Conservation (phyloP, 2,888 invertebrate genomes). For the Eupeodes latifasciatus region DNA sequence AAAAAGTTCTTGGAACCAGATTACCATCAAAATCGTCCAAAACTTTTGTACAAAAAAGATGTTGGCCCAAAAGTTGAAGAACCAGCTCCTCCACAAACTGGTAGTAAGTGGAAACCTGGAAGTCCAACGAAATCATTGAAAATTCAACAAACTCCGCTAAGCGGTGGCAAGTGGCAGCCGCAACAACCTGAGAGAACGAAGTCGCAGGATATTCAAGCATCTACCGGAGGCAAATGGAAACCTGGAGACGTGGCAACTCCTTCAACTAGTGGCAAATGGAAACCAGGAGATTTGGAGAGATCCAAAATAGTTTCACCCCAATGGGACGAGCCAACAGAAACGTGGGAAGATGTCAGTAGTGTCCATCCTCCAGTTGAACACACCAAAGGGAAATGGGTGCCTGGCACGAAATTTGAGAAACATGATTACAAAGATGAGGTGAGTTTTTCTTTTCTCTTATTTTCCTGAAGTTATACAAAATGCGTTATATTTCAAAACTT, state of each 20-base stretch:
- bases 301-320: neutral
- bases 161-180: conserved; percentile 78
- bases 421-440: conserved; percentile 85
- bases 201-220: conserved; percentile 85
- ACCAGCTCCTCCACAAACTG: conserved; percentile 14
- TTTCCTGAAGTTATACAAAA: no score
- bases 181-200: conserved; percentile 78
- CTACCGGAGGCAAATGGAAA: conserved; percentile 91
- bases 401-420: conserved; percentile 87
- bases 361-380: conserved; percentile 88
- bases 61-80: neutral
- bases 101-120: conserved; percentile 26
- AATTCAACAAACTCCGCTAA: conserved; percentile 38
- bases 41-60: conserved; percentile 8
- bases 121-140: conserved; percentile 42
- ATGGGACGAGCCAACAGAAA: conserved; percentile 81
- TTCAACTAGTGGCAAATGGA: conserved; percentile 57
- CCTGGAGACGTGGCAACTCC: conserved; percentile 85
- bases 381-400: conserved; percentile 92
- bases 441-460: conserved; percentile 83
- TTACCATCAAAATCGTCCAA: conserved; percentile 20
- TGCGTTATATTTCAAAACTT: no score
- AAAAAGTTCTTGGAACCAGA: conserved; percentile 9
- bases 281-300: neutral
- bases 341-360: conserved; percentile 80